phyloP scores from a whole-genome alignment of 2,888 invertebrate species.

The Plutella xylostella region DNA sequence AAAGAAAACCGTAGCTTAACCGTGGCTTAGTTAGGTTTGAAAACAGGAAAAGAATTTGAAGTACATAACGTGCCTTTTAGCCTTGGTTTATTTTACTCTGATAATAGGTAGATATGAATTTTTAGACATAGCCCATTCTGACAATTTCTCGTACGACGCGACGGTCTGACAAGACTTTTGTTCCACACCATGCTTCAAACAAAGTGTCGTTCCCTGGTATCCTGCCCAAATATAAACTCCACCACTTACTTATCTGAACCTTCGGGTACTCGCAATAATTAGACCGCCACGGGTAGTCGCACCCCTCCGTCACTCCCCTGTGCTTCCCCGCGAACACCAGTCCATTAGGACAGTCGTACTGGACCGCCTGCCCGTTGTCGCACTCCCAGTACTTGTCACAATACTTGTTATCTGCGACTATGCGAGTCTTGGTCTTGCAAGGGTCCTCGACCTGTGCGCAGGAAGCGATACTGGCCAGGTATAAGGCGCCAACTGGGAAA shows the following conservation, averaged over 20 bases:
- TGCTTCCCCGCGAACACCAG: conserved; percentile 91
- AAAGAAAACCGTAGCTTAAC: too few relatives aligned
- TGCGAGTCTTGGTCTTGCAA: conserved; percentile 81
- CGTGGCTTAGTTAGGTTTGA: too few relatives aligned
- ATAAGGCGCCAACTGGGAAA: conserved; percentile 20
- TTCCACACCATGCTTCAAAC: too few relatives aligned
- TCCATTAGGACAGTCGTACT: conserved; percentile 92
- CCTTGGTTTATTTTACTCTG: too few relatives aligned
- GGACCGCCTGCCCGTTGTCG: conserved; percentile 82
- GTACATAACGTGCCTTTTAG: too few relatives aligned
- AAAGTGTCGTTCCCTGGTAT: too few relatives aligned
- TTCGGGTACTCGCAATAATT: conserved; percentile 82
- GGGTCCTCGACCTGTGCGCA: conserved; percentile 76
- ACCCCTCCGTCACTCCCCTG: conserved; percentile 88
- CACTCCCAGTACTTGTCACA: conserved; percentile 89
- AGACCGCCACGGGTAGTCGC: conserved; percentile 91
- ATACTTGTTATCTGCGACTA: conserved; percentile 83
- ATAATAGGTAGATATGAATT: too few relatives aligned
- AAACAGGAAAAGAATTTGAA: too few relatives aligned
- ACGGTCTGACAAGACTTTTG: too few relatives aligned
- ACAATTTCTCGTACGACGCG: too few relatives aligned
- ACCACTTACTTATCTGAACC: conserved; percentile 74
- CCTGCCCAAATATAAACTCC: too few relatives aligned
- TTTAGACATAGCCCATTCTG: too few relatives aligned
- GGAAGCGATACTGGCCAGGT: conserved; percentile 30